Evolutionary conservation across 2,113 vertebrate genomes (phyloP).

Genomic region (Macrotis lagotis): DNA sequence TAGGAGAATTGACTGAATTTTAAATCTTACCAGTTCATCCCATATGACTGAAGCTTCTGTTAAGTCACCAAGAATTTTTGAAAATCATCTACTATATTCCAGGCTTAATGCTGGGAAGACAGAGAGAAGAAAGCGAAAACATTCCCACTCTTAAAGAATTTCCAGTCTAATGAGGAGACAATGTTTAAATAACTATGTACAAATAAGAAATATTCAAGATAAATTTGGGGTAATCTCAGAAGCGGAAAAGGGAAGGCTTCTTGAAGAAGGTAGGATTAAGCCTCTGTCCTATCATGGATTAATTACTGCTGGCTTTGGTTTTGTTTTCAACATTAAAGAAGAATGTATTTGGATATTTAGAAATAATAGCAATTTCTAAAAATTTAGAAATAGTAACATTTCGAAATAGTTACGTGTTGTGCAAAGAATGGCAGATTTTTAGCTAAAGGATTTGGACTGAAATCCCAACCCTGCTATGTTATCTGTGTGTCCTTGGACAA

Average conservation of each 20-base stretch:
- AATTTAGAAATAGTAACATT: background rate
- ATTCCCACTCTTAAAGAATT: background rate
- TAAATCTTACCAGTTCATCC: background rate
- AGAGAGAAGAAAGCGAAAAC: background rate
- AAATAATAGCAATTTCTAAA: background rate
- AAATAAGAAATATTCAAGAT: background rate
- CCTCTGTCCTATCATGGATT: background rate
- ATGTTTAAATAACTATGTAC: background rate
- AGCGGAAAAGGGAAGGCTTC: background rate
- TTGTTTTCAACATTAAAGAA: background rate
- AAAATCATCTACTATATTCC: background rate
- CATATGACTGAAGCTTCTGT: background rate
- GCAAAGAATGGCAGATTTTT: background rate
- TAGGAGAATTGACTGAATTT: background rate
- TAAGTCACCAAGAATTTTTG: background rate
- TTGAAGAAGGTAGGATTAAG: background rate
- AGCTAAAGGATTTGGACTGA: background rate
- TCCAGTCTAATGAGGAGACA: background rate
- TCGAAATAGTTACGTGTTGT: background rate
- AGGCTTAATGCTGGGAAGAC: background rate
- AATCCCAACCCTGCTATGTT: background rate
- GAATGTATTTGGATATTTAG: background rate
- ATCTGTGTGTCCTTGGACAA: background rate
- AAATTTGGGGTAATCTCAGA: background rate
- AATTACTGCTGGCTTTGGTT: background rate